phyloP scores from a whole-genome alignment of 23 tunicate genomes.

The Phallusia fumigata region DNA sequence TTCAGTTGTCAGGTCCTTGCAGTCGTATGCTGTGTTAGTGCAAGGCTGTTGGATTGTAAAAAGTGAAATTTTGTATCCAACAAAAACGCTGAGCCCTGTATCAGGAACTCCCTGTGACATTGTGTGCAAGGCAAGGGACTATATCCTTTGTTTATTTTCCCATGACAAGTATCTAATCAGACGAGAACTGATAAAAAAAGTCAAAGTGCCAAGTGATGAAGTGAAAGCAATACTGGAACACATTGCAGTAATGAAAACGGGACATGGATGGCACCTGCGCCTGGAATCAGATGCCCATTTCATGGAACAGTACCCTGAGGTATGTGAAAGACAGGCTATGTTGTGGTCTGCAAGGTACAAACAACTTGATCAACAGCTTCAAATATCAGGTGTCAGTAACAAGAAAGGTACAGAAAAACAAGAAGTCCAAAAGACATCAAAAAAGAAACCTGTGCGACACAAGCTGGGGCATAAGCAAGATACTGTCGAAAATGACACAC shows the following conservation, averaged over 20 bases:
- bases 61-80: slow-evolving; percentile 81
- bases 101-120: slow-evolving; percentile 59
- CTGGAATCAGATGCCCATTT: slow-evolving; percentile 36
- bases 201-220: slow-evolving; percentile 74
- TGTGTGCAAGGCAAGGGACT: slow-evolving; percentile 71
- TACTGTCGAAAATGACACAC: not conserved
- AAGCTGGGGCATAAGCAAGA: slow-evolving; percentile 5
- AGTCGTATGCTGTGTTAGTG: slow-evolving; percentile 76
- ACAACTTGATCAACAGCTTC: slow-evolving; percentile 45
- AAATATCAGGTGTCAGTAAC: not conserved
- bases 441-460: not conserved
- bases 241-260: slow-evolving; percentile 62
- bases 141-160: slow-evolving; percentile 59
- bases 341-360: slow-evolving; percentile 59
- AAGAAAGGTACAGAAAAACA: not conserved
- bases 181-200: slow-evolving; percentile 38
- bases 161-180: slow-evolving; percentile 40
- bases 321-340: slow-evolving; percentile 69
- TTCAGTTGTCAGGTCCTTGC: slow-evolving; percentile 65
- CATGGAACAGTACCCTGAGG: slow-evolving; percentile 53
- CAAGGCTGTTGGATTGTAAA: slow-evolving; percentile 83
- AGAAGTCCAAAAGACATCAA: not conserved
- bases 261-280: slow-evolving; percentile 67
- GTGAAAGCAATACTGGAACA: slow-evolving; percentile 63
- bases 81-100: slow-evolving; percentile 54